These are phyloP conservation scores for Coelopa frigida DNA, from an alignment of 1,140 invertebrate genomes.

Conservation along the genomic window DNA sequence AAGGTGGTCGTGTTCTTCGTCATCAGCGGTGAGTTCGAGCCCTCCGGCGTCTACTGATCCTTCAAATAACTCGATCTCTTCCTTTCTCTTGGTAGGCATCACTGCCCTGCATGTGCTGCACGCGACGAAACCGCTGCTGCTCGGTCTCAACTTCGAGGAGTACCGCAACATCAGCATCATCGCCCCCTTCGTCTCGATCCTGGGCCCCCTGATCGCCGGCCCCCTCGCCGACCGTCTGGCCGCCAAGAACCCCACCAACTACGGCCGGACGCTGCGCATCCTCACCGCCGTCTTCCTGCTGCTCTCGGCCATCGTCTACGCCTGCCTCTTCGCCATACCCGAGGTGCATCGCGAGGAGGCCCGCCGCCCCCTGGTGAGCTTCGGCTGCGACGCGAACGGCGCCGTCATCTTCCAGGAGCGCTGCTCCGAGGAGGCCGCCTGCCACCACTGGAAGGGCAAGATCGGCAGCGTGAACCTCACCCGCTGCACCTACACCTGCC, in stretches of 20 bases:
- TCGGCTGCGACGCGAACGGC: slow-evolving; percentile 58
- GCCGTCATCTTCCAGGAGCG: slow-evolving; percentile 62
- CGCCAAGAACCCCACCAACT: slow-evolving; percentile 34
- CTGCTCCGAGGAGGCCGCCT: slow-evolving; percentile 54
- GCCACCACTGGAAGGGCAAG: slow-evolving; percentile 58
- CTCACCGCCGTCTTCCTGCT: slow-evolving; percentile 61
- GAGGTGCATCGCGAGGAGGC: slow-evolving; percentile 50
- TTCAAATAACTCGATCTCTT: neutral
- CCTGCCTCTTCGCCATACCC: slow-evolving; percentile 57
- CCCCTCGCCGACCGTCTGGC: slow-evolving; percentile 61
- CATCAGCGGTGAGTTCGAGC: slow-evolving; percentile 30
- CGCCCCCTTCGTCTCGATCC: slow-evolving; percentile 61
- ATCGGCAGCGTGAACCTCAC: slow-evolving; percentile 48
- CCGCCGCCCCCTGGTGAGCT: slow-evolving; percentile 54
- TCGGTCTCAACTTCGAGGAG: slow-evolving; percentile 63
- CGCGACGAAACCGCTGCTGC: slow-evolving; percentile 60
- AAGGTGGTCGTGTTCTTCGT: slow-evolving; percentile 40
- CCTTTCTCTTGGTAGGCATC: slow-evolving; percentile 53
- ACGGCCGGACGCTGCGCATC: slow-evolving; percentile 48
- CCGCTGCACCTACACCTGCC: slow-evolving; percentile 54
- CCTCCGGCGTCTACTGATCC: neutral
- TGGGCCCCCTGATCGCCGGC: slow-evolving; percentile 60
- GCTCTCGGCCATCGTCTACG: slow-evolving; percentile 59
- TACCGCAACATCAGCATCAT: slow-evolving; percentile 64
- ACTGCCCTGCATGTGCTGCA: slow-evolving; percentile 70